Conservation (phyloP, 2,113 vertebrate genomes). For the Paraplagusia blochii region DNA sequence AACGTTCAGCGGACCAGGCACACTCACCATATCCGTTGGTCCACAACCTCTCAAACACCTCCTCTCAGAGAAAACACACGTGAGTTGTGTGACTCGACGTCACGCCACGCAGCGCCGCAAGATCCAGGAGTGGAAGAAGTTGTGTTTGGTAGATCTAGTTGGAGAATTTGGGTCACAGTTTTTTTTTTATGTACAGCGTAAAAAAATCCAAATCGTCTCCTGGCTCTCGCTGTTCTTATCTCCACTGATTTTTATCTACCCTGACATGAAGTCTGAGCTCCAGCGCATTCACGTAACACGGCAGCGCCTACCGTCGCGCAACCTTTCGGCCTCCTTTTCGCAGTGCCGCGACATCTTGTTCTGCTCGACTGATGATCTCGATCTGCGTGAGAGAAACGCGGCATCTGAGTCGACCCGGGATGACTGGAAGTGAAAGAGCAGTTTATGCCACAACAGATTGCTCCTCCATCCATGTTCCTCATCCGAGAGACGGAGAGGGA, state of each 20-base stretch:
- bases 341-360: constrained; percentile 24
- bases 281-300: neutral
- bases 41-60: constrained; percentile 31
- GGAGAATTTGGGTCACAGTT: constrained; percentile 36
- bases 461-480: constrained; percentile 40
- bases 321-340: constrained; percentile 2
- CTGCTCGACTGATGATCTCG: constrained; percentile 14
- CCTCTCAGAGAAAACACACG: neutral
- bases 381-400: constrained; percentile 29
- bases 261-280: constrained; percentile 8
- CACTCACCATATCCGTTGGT: constrained; percentile 62
- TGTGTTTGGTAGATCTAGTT: too few relatives aligned
- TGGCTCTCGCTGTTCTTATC: neutral
- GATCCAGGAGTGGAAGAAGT: too few relatives aligned
- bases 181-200: constrained; percentile 21
- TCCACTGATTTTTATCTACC: neutral
- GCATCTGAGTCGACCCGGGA: constrained; percentile 25
- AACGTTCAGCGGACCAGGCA: constrained; percentile 58
- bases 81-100: constrained; percentile 23
- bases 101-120: neutral
- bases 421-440: constrained; percentile 68
- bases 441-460: constrained; percentile 61
- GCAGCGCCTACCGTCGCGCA: constrained; percentile 9
- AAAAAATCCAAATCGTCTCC: neutral
- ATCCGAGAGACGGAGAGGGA: constrained; percentile 24